Conservation (phyloP, 1,140 invertebrate genomes). For the Hyposmocoma kahamanoa region DNA sequence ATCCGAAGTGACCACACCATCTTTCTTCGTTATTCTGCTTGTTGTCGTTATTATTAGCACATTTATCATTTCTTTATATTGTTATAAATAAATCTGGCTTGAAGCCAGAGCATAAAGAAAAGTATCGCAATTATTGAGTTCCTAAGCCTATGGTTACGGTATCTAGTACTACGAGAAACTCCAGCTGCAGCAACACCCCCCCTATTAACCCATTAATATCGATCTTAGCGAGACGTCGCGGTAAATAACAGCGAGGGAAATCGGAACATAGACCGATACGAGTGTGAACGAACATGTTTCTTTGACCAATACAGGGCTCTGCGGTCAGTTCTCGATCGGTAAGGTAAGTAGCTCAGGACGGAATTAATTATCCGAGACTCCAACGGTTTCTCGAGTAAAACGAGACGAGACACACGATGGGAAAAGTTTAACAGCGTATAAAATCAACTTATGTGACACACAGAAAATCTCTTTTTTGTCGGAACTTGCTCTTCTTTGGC, state of each 20-base stretch:
- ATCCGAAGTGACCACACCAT: too few relatives aligned
- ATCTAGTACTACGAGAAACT: background rate
- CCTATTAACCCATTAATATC: constrained; percentile 19
- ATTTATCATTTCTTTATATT: too few relatives aligned
- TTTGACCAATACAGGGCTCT: constrained; percentile 34
- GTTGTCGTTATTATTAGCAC: too few relatives aligned
- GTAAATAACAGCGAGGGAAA: constrained; percentile 24
- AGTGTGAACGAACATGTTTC: constrained; percentile 29
- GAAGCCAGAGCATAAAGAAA: too few relatives aligned
- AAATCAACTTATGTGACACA: too few relatives aligned
- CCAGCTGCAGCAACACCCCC: constrained; percentile 10
- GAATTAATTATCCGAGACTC: constrained; percentile 55
- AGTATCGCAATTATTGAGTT: background rate
- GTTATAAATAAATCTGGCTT: too few relatives aligned
- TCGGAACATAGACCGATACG: constrained; percentile 38
- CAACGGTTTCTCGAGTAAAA: constrained; percentile 64
- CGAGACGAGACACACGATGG: constrained; percentile 43
- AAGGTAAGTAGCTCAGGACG: constrained; percentile 58
- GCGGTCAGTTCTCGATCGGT: constrained; percentile 44
- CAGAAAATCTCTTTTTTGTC: too few relatives aligned
- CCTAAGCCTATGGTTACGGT: background rate
- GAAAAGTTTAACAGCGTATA: constrained; percentile 51
- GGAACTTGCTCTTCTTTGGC: too few relatives aligned
- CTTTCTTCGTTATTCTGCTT: too few relatives aligned
- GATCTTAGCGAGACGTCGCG: constrained; percentile 10